Conservation (phyloP, 1,140 invertebrate species). For the Drusus annulatus region DNA sequence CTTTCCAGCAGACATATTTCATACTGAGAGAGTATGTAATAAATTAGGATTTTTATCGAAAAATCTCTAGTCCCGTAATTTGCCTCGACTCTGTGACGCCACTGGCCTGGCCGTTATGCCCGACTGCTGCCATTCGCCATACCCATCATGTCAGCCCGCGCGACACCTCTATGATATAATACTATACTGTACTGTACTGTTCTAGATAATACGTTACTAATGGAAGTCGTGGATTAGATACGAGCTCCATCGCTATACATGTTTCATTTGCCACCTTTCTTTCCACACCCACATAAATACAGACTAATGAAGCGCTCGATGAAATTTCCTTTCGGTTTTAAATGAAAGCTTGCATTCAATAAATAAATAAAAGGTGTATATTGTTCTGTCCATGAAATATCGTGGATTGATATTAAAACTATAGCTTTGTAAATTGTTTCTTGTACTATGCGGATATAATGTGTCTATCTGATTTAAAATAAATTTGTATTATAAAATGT, state of each 20-base stretch:
- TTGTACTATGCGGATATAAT: constrained; percentile 71
- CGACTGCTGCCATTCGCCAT: neutral
- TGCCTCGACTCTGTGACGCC: constrained; percentile 39
- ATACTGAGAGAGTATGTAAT: constrained; percentile 53
- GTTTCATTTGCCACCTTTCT: constrained; percentile 46
- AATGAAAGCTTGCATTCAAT: constrained; percentile 71
- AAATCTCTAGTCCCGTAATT: constrained; percentile 56
- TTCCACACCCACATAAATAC: constrained; percentile 34
- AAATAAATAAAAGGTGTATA: constrained; percentile 71
- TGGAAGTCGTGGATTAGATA: constrained; percentile 44
- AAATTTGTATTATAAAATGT: constrained; percentile 71
- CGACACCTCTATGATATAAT: constrained; percentile 21
- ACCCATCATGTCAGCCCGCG: neutral
- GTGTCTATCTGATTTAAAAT: constrained; percentile 73
- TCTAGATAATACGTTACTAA: constrained; percentile 37
- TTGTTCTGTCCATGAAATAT: constrained; percentile 68
- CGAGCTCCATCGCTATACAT: constrained; percentile 46
- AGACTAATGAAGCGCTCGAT: constrained; percentile 69
- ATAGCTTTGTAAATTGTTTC: constrained; percentile 75
- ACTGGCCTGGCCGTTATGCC: no score
- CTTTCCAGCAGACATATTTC: constrained; percentile 54
- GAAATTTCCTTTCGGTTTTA: constrained; percentile 67
- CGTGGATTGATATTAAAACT: constrained; percentile 71
- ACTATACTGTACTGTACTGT: no score
- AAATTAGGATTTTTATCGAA: constrained; percentile 58